A percentile compares a stretch with the other conserved stretches of the same genome.
Evolutionary conservation across 2,888 invertebrate species (phyloP).

Genomic region (Carpatolechia fugitivella): DNA sequence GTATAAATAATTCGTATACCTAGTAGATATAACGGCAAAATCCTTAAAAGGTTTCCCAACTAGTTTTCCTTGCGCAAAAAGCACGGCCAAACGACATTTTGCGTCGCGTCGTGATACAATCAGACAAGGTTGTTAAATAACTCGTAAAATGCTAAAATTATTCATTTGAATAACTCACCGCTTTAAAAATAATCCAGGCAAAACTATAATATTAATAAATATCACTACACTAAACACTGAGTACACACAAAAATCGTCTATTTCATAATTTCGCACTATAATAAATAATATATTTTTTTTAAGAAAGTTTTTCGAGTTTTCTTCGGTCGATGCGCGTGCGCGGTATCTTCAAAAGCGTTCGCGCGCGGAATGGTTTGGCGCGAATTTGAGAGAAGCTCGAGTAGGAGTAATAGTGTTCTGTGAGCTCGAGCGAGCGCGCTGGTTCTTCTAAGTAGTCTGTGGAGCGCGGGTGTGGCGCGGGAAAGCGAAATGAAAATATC

Average conservation of each 20-base stretch:
- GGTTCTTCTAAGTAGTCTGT: no score
- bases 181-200: slow-evolving; percentile 18
- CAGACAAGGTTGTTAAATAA: slow-evolving; percentile 24
- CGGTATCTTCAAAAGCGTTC: slow-evolving; percentile 52
- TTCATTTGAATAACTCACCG: slow-evolving; percentile 13
- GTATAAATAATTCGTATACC: background rate
- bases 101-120: slow-evolving; percentile 13
- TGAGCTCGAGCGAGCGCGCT: no score
- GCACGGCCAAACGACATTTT: slow-evolving; percentile 20
- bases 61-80: slow-evolving; percentile 26
- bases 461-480: slow-evolving; percentile 43
- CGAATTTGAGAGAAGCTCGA: slow-evolving; percentile 38
- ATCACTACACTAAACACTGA: slow-evolving; percentile 28
- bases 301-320: slow-evolving; percentile 36
- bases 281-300: slow-evolving; percentile 17
- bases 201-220: slow-evolving; percentile 6
- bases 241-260: slow-evolving; percentile 28
- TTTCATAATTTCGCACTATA: slow-evolving; percentile 28
- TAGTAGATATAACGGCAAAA: slow-evolving; percentile 32
- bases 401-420: no score
- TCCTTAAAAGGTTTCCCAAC: slow-evolving; percentile 29
- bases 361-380: slow-evolving; percentile 66
- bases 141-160: background rate
- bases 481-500: slow-evolving; percentile 58
- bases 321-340: slow-evolving; percentile 43